A percentile compares a stretch with the other conserved stretches of the same genome.
These are phyloP conservation scores for Enteromius paludinosus DNA, from an alignment of 2,797 vertebrate species.

Conservation along the genomic window DNA sequence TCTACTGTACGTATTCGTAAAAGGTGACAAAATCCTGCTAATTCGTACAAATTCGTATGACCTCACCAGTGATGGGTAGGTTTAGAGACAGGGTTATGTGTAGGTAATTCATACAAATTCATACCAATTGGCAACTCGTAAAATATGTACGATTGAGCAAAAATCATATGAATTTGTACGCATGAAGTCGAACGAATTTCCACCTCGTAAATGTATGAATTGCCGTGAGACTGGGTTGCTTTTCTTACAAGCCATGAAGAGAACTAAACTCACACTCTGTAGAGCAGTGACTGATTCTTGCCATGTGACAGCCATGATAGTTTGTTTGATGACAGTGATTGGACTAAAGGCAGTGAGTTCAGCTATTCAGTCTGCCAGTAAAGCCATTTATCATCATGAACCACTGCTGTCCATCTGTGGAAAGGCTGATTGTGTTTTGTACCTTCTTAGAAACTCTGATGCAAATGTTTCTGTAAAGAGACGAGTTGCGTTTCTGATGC, in stretches of 20 bases:
- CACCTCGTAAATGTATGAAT: too few species aligned
- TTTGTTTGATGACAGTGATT: slow-evolving; percentile 37
- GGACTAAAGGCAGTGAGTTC: slow-evolving; percentile 26
- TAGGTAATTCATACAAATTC: too few species aligned
- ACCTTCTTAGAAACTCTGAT: neutral
- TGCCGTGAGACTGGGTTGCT: too few species aligned
- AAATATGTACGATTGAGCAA: too few species aligned
- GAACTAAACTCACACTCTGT: neutral
- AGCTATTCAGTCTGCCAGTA: slow-evolving; percentile 25
- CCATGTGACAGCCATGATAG: slow-evolving; percentile 34
- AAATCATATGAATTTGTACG: too few species aligned
- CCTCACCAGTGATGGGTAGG: too few species aligned
- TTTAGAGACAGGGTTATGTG: too few species aligned
- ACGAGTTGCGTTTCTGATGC: neutral
- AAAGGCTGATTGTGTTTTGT: slow-evolving; percentile 28
- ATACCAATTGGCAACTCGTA: too few species aligned
- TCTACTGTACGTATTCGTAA: too few species aligned
- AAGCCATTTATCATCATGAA: slow-evolving; percentile 35
- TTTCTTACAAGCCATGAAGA: neutral
- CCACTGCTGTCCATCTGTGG: neutral
- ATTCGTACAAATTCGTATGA: too few species aligned
- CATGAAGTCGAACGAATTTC: too few species aligned
- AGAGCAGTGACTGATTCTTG: slow-evolving; percentile 22
- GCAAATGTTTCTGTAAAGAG: neutral
- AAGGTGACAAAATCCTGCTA: too few species aligned